Conservation (phyloP, 2,113 vertebrate species). For the Procavia capensis region DNA sequence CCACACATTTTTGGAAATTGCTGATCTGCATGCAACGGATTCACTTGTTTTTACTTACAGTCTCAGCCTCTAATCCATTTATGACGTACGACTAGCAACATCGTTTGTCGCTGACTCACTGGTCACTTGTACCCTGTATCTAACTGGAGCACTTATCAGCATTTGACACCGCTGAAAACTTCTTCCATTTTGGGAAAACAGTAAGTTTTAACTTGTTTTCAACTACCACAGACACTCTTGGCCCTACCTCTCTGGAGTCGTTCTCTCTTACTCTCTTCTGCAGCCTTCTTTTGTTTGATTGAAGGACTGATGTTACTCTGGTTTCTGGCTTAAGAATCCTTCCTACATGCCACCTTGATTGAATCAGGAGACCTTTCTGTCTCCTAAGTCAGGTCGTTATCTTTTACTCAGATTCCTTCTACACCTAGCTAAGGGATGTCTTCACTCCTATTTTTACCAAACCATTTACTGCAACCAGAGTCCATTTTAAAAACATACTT, state of each 20-base stretch:
- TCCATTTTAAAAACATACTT: not conserved
- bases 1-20: not conserved
- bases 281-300: not conserved
- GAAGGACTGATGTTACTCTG: not conserved
- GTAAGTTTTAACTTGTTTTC: not conserved
- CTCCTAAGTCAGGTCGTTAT: not conserved
- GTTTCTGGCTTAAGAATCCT: not conserved
- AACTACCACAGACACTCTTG: not conserved
- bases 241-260: not conserved
- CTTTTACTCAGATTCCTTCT: not conserved
- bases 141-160: not conserved
- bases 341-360: not conserved
- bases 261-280: not conserved
- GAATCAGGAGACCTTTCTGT: not conserved
- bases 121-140: not conserved
- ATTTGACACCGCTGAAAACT: accelerated
- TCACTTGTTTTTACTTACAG: not conserved
- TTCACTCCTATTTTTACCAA: not conserved
- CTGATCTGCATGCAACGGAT: not conserved
- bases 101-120: not conserved
- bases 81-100: not conserved
- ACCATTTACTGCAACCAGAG: not conserved
- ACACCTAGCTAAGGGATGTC: not conserved
- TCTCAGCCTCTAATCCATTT: not conserved
- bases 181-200: not conserved